Base-by-base conservation (phyloP, 1,140 invertebrate species). In the Pachyrhynchus sulphureomaculatus region DNA sequence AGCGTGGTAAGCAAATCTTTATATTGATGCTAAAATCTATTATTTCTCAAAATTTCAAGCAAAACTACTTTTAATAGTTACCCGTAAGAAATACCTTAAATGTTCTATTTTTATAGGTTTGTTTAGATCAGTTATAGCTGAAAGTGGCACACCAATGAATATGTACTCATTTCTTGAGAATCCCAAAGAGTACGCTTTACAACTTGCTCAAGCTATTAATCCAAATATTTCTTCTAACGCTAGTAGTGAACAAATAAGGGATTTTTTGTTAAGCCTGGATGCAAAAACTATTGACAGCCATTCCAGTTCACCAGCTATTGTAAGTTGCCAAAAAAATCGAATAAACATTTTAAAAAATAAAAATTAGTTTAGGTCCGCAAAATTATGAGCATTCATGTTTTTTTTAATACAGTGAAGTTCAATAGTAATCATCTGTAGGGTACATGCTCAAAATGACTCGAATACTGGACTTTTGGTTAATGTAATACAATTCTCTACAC, bases 51-150 rank as follows among this genome's bases (percentile, higher is more conserved):
- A n/a, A n/a, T n/a, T n/a, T n/a, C n/a, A n/a, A n/a, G n/a, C n/a
- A n/a, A n/a, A n/a, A n/a, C n/a, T n/a, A n/a, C n/a, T n/a, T n/a
- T n/a, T n/a, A n/a, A n/a, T n/a, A n/a, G n/a, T n/a, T n/a, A n/a
- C n/a, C n/a, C n/a, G n/a, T n/a, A n/a, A n/a, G n/a, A n/a, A n/a
- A n/a, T n/a, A n/a, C n/a, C n/a, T n/a, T n/a, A n/a, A n/a, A n/a
- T n/a, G n/a, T n/a, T n/a, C n/a, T n/a, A n/a, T 13, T 20, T 36
- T 55, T 53, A 15, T 21, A 65, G 63, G 57, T 13, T 54, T 65
- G 26, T 65, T 65, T 20, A 20, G 48, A 52, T 59, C 52, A 12
- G 64, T 34, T 21, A 66, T 66, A 23, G 48, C 48, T 20, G 36
- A 53, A 66, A 66, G 64, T 54, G 64, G 64, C n/a, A 42, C 58